Evolutionary conservation across 2,888 invertebrate genomes (phyloP).

Genomic region (Meganola albula): DNA sequence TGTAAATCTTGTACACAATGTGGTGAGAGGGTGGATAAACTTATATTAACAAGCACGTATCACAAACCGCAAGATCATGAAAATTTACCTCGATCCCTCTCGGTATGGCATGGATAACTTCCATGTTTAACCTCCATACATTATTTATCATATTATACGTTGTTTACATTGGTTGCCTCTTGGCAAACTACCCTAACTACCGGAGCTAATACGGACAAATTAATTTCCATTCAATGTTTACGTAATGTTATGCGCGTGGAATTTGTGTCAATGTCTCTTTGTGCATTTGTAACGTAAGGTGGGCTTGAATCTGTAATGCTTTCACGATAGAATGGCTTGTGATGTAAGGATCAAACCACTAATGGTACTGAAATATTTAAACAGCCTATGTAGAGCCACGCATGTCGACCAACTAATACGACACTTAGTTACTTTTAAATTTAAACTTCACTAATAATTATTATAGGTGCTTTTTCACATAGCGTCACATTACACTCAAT

Average conservation of each 20-base stretch:
- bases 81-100: conserved; percentile 68
- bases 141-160: conserved; percentile 68
- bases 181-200: conserved; percentile 48
- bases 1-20: conserved; percentile 56
- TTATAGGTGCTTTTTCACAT: too few relatives aligned
- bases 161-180: conserved; percentile 63
- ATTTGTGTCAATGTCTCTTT: conserved; percentile 29
- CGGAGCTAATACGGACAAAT: conserved; percentile 47
- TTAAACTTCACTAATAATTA: too few relatives aligned
- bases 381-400: too few relatives aligned
- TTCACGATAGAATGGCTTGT: conserved; percentile 4
- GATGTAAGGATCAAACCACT: conserved; percentile 2
- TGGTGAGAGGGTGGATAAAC: conserved; percentile 63
- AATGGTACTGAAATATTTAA: conserved; percentile 4
- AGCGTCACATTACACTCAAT: too few relatives aligned
- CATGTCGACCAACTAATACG: too few relatives aligned
- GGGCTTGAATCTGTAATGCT: conserved; percentile 19
- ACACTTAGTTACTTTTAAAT: too few relatives aligned
- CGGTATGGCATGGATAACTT: conserved; percentile 61
- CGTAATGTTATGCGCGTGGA: conserved; percentile 27
- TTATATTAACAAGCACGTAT: conserved; percentile 71
- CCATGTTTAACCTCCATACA: conserved; percentile 66
- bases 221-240: conserved; percentile 46
- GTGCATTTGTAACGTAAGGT: conserved; percentile 26
- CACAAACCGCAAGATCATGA: conserved; percentile 73